phyloP scores from a whole-genome alignment of 2,113 vertebrate genomes.

The Parus major region DNA sequence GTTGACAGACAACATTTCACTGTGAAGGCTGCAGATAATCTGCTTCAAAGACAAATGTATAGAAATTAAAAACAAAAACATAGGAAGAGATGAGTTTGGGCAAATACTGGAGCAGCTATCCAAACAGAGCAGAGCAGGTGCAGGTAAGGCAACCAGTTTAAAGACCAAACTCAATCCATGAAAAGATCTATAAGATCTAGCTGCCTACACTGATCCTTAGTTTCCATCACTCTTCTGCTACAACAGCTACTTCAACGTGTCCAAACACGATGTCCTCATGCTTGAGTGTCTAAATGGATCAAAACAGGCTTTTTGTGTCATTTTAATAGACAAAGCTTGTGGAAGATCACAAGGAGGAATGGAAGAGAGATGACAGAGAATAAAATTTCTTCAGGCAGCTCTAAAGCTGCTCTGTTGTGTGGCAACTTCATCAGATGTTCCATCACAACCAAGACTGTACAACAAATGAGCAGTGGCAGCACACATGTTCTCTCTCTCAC shows the following conservation, averaged over 20 bases:
- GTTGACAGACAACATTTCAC: conserved; percentile 8
- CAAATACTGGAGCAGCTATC: conserved; percentile 10
- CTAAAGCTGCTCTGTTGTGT: background rate
- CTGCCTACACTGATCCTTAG: background rate
- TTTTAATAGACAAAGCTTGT: background rate
- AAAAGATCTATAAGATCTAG: background rate
- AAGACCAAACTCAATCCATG: background rate
- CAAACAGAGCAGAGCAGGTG: conserved; percentile 21
- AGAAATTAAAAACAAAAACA: background rate
- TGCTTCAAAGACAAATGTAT: conserved; percentile 18
- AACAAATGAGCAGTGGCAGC: background rate
- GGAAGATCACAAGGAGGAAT: background rate
- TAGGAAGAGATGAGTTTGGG: background rate
- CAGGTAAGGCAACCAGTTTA: background rate
- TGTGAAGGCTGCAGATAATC: background rate
- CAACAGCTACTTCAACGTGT: background rate
- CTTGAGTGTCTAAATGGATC: background rate
- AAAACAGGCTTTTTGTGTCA: background rate
- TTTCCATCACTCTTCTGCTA: background rate
- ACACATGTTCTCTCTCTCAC: background rate
- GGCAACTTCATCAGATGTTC: background rate
- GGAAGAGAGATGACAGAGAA: background rate
- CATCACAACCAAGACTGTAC: background rate
- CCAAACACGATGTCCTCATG: background rate
- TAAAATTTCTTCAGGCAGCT: background rate